Evolutionary conservation across 2,797 vertebrate genomes (phyloP), one percentile per base, ranked within the genome.

Genomic region (Halcyon badia): DNA sequence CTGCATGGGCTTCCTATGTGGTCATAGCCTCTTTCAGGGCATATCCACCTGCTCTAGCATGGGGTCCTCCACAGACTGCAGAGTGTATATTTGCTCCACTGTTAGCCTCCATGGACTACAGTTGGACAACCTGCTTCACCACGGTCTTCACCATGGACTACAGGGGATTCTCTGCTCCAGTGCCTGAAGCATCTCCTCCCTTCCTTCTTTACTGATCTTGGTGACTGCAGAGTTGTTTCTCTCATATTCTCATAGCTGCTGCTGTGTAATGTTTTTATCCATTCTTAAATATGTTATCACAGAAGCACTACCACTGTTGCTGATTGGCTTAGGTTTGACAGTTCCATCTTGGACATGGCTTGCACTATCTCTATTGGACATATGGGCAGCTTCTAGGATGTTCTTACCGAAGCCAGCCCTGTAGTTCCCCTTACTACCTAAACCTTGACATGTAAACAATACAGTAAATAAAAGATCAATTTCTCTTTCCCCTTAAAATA

Each of bases 1-100:
- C 9, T 28, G 1, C 6, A 2, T 12, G 7, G 13, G 4, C 3
- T 68, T 76, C 7, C 39, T 6, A 2, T 4, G 5, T 11, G 5
- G 17, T 31, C 25, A 39, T 20, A 46, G 10, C 2, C 13, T 31
- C 26, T 18, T 60, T 58, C 18, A 2, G 54, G 30, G 44, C 10
- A 31, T 31, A 54, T 54, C 52, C 52, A 54, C 33, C 11, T 65
- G 16, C 12, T 75, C 13, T 7, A 8, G 3, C 1, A 5, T 35
- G 39, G 5, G 19, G 11, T 44, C 37, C 8, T 76, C 8, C 13
- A 35, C 4, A 4, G 19, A 6, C n/a, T 60, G 8, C 10, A 42
- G 19, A 18, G 28, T 64, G 39, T 18, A 5, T 14, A 14, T 42
- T 51, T 78, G 16, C 41, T 78, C 17, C 4, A 0, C 5, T 1